These are phyloP conservation scores for Drosophila conformis DNA, from an alignment of 2,888 invertebrate species.

Conservation along the genomic window DNA sequence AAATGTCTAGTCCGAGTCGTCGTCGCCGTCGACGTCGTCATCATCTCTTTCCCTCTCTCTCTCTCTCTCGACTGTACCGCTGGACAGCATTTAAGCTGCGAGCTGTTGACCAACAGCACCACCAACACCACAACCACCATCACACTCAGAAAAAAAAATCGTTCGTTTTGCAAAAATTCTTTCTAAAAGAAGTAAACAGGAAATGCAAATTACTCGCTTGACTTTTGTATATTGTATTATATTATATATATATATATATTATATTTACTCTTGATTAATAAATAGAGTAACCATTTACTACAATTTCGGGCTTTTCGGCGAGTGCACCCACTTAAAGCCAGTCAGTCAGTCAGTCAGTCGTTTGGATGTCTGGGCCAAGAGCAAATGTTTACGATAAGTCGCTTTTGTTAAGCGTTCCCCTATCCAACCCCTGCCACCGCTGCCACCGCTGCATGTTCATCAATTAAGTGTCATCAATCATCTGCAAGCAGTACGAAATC, in stretches of 20 bases:
- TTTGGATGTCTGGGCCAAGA: slow-evolving; percentile 30
- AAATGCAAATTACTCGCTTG: no score
- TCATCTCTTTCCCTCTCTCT: neutral
- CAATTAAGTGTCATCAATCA: slow-evolving; percentile 84
- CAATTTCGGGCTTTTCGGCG: neutral
- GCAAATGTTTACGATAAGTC: slow-evolving; percentile 58
- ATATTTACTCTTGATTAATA: neutral
- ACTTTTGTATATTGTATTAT: no score
- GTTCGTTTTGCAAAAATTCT: no score
- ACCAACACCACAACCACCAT: neutral
- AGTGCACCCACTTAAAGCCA: slow-evolving; percentile 62
- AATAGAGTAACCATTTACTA: neutral
- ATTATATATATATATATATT: no score
- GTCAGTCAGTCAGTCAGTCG: neutral
- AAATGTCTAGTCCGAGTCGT: slow-evolving; percentile 46
- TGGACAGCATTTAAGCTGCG: slow-evolving; percentile 37
- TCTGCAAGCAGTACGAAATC: slow-evolving; percentile 56
- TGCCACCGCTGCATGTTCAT: slow-evolving; percentile 49
- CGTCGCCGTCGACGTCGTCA: neutral
- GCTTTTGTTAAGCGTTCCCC: slow-evolving; percentile 20
- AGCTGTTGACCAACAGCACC: slow-evolving; percentile 19
- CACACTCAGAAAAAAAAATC: neutral
- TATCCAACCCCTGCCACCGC: no score
- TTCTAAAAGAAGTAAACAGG: no score
- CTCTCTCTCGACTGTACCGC: neutral